A percentile compares a stretch with the other conserved stretches of the same genome.
phyloP scores from a whole-genome alignment of 37 sponge, comb jelly and placozoan genomes.

The Mnemiopsis leidyi region DNA sequence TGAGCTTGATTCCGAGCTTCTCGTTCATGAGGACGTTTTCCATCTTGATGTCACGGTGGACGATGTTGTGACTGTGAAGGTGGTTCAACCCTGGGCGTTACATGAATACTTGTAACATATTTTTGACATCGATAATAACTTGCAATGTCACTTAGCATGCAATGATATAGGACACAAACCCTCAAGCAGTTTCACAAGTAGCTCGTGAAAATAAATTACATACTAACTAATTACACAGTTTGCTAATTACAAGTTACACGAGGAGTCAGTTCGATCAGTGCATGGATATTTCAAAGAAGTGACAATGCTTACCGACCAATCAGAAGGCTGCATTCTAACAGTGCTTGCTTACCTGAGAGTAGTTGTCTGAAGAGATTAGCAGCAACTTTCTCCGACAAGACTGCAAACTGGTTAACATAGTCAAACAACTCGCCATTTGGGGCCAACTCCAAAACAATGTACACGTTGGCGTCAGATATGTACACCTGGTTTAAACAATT shows the following conservation, averaged over 20 bases:
- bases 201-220: too few relatives aligned
- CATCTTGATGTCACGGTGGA: constrained; percentile 63
- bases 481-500: constrained; percentile 23
- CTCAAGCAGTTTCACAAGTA: too few relatives aligned
- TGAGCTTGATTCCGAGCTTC: constrained; percentile 1
- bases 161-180: too few relatives aligned
- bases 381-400: constrained; percentile 17
- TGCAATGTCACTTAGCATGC: too few relatives aligned
- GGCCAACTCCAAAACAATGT: constrained; percentile 31
- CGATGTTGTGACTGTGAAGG: constrained; percentile 15
- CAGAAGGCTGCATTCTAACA: too few relatives aligned
- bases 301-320: too few relatives aligned
- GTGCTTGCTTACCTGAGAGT: neutral
- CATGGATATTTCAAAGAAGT: too few relatives aligned
- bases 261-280: too few relatives aligned
- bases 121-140: too few relatives aligned
- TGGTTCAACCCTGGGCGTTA: constrained; percentile 8
- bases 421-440: constrained; percentile 40
- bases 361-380: constrained; percentile 56
- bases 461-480: neutral
- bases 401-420: constrained; percentile 50
- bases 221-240: too few relatives aligned
- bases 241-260: too few relatives aligned
- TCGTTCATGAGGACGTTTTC: constrained; percentile 43
- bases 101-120: too few relatives aligned